phyloP scores from a whole-genome alignment of 1,140 invertebrate species.

The Zaprionus gabonicus region DNA sequence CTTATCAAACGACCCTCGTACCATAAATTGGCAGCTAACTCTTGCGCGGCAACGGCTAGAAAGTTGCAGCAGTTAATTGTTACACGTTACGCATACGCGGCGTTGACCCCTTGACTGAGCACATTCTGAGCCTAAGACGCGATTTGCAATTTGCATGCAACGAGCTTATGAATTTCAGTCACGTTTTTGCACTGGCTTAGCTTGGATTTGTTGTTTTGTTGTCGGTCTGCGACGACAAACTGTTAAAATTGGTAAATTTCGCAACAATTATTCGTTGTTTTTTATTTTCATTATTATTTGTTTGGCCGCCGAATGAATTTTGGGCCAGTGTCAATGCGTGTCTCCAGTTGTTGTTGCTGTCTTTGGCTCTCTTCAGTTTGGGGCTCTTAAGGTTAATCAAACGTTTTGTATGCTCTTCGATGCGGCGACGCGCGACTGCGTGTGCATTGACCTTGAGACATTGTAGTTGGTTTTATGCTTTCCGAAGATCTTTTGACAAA shows the following conservation, averaged over 20 bases:
- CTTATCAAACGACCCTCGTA: too few species aligned
- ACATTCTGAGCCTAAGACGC: constrained; percentile 51
- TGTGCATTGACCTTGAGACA: constrained; percentile 68
- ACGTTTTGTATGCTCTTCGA: constrained; percentile 73
- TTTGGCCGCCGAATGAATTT: constrained; percentile 60
- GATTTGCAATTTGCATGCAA: constrained; percentile 24
- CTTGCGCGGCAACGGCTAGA: constrained; percentile 8
- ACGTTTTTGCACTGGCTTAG: constrained; percentile 54
- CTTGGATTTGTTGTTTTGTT: constrained; percentile 33
- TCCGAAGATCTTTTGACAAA: constrained; percentile 42
- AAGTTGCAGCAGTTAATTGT: constrained; percentile 21
- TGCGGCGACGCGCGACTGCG: constrained; percentile 27
- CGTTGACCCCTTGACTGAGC: constrained; percentile 52
- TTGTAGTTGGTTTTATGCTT: constrained; percentile 48
- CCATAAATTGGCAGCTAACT: constrained; percentile 1
- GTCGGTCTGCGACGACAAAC: constrained; percentile 31
- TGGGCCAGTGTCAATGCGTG: constrained; percentile 68
- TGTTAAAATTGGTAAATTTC: constrained; percentile 74
- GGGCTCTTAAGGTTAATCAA: constrained; percentile 76
- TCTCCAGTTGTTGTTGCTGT: constrained; percentile 12
- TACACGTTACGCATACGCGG: constrained; percentile 55
- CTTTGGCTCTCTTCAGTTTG: constrained; percentile 48
- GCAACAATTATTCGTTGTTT: constrained; percentile 69
- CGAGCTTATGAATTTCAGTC: constrained; percentile 49
- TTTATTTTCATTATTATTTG: constrained; percentile 39